Percentiles rank a stretch among this genome's conserved stretches.
Evolutionary conservation across 2,113 vertebrate species (phyloP).

Genomic region (Nothobranchius furzeri): DNA sequence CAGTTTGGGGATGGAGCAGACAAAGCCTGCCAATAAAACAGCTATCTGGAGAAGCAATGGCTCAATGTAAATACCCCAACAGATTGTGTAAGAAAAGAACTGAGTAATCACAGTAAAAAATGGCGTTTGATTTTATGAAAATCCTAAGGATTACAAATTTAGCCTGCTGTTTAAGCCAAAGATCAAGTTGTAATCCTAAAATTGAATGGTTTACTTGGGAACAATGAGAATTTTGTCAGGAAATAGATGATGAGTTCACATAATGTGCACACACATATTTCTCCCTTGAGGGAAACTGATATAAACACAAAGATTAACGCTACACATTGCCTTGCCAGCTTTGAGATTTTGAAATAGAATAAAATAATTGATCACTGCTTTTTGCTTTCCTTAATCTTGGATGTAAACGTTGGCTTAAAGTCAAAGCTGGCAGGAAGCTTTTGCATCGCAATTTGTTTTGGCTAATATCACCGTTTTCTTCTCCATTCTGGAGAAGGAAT

Average conservation of each 20-base stretch:
- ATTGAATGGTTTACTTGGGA: background rate
- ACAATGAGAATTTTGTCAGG: background rate
- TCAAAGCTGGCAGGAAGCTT: constrained; percentile 67
- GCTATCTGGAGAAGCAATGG: background rate
- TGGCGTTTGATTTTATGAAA: background rate
- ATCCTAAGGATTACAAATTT: background rate
- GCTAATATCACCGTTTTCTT: constrained; percentile 61
- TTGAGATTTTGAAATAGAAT: background rate
- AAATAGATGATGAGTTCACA: too few species aligned
- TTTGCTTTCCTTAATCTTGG: constrained; percentile 52
- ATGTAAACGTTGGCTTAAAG: constrained; percentile 74
- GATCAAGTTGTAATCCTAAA: background rate
- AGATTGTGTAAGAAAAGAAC: background rate
- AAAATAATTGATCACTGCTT: constrained; percentile 29
- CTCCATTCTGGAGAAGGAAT: constrained; percentile 26
- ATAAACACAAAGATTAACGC: background rate
- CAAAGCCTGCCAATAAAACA: constrained; percentile 2
- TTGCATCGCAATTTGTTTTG: constrained; percentile 66
- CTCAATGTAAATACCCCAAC: background rate
- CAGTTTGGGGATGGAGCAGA: background rate
- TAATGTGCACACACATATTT: background rate
- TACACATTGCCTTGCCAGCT: background rate
- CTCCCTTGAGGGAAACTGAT: background rate
- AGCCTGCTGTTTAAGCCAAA: background rate
- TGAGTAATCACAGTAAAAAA: background rate